Percentiles rank a stretch among this genome's conserved stretches.
These are phyloP conservation scores for Saccostrea glomerata DNA, from an alignment of 1,140 invertebrate species.

Conservation along the genomic window DNA sequence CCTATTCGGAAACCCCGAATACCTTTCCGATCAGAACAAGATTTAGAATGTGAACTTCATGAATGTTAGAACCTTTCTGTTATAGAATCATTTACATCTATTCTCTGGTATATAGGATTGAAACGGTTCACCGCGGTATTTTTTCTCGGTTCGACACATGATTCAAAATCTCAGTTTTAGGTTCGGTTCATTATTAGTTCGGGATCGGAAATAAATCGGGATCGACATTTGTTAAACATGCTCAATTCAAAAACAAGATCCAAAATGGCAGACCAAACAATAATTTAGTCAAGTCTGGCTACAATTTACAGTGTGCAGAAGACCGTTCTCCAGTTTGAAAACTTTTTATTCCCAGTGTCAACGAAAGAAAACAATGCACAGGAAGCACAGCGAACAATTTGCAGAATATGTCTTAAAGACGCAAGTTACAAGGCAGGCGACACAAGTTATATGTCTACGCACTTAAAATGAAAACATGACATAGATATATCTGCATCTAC, in stretches of 20 bases:
- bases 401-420: neutral
- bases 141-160: neutral
- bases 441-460: neutral
- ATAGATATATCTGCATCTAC: neutral
- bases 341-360: neutral
- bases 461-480: neutral
- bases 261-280: neutral
- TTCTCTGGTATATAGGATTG: neutral
- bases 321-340: neutral
- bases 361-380: neutral
- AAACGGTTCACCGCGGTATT: neutral
- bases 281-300: neutral
- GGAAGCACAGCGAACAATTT: neutral
- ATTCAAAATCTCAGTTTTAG: neutral
- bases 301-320: neutral
- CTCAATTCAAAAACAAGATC: neutral
- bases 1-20: no score
- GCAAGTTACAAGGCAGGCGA: neutral
- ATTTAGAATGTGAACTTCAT: no score
- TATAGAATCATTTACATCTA: no score
- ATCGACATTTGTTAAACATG: neutral
- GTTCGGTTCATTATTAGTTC: slow-evolving; percentile 1
- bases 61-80: no score
- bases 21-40: no score
- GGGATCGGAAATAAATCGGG: neutral